Evolutionary conservation across 92 coral and sea anemone genomes (phyloP), one percentile per base, ranked within the genome.

Genomic region (Anthopleura xanthogrammica): DNA sequence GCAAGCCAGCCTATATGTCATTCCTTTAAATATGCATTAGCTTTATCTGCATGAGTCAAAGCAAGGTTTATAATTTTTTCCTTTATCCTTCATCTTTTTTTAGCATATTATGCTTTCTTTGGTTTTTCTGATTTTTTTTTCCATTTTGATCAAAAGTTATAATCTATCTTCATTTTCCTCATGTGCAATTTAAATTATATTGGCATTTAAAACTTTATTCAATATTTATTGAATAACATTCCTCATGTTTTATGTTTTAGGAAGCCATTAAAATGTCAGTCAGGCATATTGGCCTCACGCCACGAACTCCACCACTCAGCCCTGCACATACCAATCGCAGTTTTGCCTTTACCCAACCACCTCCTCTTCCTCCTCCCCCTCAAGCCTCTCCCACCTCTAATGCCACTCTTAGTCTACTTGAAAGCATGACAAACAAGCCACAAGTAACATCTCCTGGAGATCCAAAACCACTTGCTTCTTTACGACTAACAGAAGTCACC

Each of bases 351-450:
- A 77, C 75, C 2, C 85, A 89, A 56, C 98, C 98, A 24, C 98
- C 95, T 42, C 92, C 98, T 17, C 90, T 93, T 17, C 98, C 98
- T 54, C 90, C 89, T 54, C 92, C 92, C n/a, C 92, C 92, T 57
- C 91, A 86, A 19, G 76, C 87, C 60, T 88, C 91, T 78, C 80
- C 83, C 41, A 77, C 87, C 20, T 52, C 79, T 36, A 70, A 73
- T 72, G 42, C 79, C 24, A 83, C 86, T 12, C 19, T 75, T 8
- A 68, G 11, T 60, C 57, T 55, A 17, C 86, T 73, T 14, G 86
- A 75, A 83, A 83, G 80, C 73, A 83, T 24, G 64, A 75, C 79
- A 56, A 83, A 56, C 13, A 83, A 76, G 56, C 79, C 55, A 23
- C 79, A 46, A 7, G 55, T 19, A 24, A 46, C n/a, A 22, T 20